Conservation (phyloP, 1,140 invertebrate species). For the Pseudobourletiella spinata region DNA sequence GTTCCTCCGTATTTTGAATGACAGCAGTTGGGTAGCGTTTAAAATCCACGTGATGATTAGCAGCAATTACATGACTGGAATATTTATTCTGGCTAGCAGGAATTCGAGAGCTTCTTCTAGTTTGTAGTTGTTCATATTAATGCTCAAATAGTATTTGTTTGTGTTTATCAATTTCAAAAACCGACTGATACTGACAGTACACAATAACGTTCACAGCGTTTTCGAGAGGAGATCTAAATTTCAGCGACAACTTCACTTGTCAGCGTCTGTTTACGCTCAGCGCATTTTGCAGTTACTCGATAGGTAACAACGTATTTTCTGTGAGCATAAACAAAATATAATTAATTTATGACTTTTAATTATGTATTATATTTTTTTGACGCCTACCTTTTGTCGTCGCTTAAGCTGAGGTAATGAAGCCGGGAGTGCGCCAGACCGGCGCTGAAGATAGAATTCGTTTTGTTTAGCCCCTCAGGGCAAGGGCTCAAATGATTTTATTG, state of each 20-base stretch:
- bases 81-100: neutral
- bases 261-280: neutral
- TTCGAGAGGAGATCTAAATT: neutral
- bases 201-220: neutral
- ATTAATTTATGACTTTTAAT: too few relatives aligned
- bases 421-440: too few relatives aligned
- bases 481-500: too few relatives aligned
- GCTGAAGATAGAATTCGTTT: too few relatives aligned
- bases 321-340: too few relatives aligned
- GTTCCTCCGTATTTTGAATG: neutral
- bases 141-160: neutral
- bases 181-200: neutral
- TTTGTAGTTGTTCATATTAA: neutral
- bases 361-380: too few relatives aligned
- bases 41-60: neutral
- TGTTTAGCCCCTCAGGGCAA: too few relatives aligned
- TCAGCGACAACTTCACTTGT: neutral
- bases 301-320: neutral
- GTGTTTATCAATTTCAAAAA: neutral
- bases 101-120: neutral
- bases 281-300: neutral
- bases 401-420: too few relatives aligned
- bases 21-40: neutral
- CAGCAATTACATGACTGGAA: neutral
- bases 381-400: too few relatives aligned